These are phyloP conservation scores for Malurus alboscapulatus DNA, from an alignment of 2,113 vertebrate genomes.

Conservation along the genomic window DNA sequence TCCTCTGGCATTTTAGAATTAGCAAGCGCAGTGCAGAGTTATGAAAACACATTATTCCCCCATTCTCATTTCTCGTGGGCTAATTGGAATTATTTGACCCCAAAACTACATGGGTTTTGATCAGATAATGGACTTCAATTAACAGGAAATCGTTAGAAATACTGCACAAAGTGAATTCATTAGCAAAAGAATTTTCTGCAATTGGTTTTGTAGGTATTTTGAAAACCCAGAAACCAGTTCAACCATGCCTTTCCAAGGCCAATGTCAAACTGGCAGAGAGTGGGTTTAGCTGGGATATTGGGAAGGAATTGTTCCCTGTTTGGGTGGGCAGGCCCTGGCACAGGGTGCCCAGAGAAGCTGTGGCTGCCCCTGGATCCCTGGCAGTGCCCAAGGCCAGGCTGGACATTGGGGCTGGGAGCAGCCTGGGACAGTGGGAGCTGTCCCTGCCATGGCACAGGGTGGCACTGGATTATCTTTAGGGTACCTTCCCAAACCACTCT, in stretches of 20 bases:
- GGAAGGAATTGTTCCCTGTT: rapidly evolving
- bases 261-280: neutral
- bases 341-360: neutral
- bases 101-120: neutral
- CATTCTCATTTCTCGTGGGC: neutral
- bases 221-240: neutral
- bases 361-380: neutral
- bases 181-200: neutral
- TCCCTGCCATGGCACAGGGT: neutral
- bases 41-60: neutral
- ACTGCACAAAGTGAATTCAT: neutral
- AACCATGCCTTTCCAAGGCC: neutral
- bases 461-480: neutral
- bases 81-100: neutral
- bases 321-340: neutral
- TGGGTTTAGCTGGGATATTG: neutral
- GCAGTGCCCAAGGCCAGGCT: neutral
- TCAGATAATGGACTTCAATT: neutral
- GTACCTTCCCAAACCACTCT: neutral
- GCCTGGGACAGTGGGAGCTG: neutral
- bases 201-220: neutral
- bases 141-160: neutral
- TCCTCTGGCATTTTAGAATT: neutral
- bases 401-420: neutral
- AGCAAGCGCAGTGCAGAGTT: neutral